Base-by-base conservation (phyloP, 2,888 invertebrate genomes). In the Glaucopsyche alexis region DNA sequence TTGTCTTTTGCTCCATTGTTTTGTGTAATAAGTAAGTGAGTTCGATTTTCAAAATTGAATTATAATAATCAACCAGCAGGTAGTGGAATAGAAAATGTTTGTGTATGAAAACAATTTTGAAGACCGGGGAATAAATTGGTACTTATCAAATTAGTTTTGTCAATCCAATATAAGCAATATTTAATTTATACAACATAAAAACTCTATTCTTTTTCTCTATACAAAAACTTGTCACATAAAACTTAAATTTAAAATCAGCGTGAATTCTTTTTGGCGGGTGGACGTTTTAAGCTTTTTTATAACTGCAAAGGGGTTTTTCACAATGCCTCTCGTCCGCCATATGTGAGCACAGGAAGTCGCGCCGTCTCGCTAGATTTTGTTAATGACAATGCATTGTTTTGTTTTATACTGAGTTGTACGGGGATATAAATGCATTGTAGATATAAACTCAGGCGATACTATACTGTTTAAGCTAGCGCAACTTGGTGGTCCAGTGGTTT, bases 321-420 rank as follows among this genome's bases (percentile, higher is more conserved):
- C 29, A 69, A 69, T 49, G 29, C 49, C 29, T 49, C 8, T 38
- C 47, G 29, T 9, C 7, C 29, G 7, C 14, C 47, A 67, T 67
- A 67, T 9, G 45, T 19, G 45, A 66, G 19, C 47, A 11, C 45
- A 11, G 67, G 67, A 67, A 45, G 67, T 67, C 45, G 67, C 19
- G 45, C 49, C 19, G 47, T 29, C 69, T 69, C 49, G 49, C 69
- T 69, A 47, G 69, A 47, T 69, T 69, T 69, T 49, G 47, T 47
- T 69, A 69, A 69, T 69, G 69, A 69, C 69, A 69, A 69, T 69
- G 69, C 69, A 69, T 69, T 69, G 69, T 69, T 49, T 8, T 67
- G 67, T 69, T 47, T 42, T 47, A 19, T 49, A 69, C 47, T 19
- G 14, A 67, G 49, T 38, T 29, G 69, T 38, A 14, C 8, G 66